Base-by-base conservation (phyloP, 2,797 vertebrate species). In the Limnodromus scolopaceus region DNA sequence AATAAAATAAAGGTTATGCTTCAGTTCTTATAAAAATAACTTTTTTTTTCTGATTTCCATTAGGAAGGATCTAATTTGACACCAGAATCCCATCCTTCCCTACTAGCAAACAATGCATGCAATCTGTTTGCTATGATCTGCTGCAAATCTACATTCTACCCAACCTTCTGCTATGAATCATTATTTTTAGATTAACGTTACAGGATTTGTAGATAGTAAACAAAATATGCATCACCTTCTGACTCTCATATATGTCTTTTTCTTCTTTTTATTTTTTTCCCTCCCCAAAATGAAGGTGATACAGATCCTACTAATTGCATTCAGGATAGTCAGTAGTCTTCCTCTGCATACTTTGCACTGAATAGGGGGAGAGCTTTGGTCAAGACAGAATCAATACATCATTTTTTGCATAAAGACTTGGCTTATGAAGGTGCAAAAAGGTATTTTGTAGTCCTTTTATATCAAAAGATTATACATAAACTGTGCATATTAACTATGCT, bases 191-290 rank as follows among this genome's bases (percentile, higher is more conserved):
- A 45, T 70, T 48, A 64, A 25, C 16, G 12, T 20, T 58, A 23
- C 8, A 77, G 25, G 17, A 64, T 61, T 82, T 75, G 10, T 36
- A 72, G 28, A 28, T 38, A 84, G 4, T 18, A 61, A 94, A 43
- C 13, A 69, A 69, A 38, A 53, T n/a, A 71, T 25, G 6, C 12
- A 46, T 57, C 6, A 39, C 5, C 45, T 89, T 86, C n/a, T 64
- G 55, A 36, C 13, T 36, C 13, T 63, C 13, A n/a, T 28, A 16
- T 34, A 15, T 53, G 25, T 6, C 3, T 22, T 5, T 39, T 41
- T 25, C 0, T 55, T 6, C 17, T 1, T 20, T 5, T 24, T 48
- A 8, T 24, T 25, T 22, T 17, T 15, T 8, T 4, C 22, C 8
- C 2, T 9, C 22, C 12, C 2, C 32, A 5, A 27, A 45, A 57